Conservation (phyloP, 2,797 vertebrate species). For the Schizopygopsis pylzovi region DNA sequence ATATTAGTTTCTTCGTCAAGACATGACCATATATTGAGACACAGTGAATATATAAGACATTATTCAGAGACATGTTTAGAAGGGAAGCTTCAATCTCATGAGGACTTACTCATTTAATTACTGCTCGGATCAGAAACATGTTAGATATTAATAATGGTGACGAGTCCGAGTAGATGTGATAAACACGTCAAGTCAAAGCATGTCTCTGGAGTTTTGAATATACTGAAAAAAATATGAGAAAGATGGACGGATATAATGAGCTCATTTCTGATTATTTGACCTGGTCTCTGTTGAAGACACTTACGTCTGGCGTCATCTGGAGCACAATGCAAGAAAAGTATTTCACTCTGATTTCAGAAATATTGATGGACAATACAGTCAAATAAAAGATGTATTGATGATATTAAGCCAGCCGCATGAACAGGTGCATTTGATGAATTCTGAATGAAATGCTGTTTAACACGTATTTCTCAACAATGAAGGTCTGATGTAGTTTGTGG, state of each 20-base stretch:
- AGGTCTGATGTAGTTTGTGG: neutral
- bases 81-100: neutral
- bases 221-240: neutral
- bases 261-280: neutral
- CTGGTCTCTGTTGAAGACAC: neutral
- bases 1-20: neutral
- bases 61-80: neutral
- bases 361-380: neutral
- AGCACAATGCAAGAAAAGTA: neutral
- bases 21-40: neutral
- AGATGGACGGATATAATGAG: neutral
- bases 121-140: neutral
- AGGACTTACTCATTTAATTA: neutral
- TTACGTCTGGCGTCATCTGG: neutral
- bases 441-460: neutral
- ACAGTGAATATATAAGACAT: neutral
- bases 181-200: too few species aligned
- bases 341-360: neutral
- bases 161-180: too few species aligned
- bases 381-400: neutral
- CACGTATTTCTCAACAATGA: neutral
- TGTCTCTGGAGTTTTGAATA: neutral
- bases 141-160: too few species aligned
- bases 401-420: neutral
- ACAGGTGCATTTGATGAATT: neutral